Conservation (phyloP, 2,113 vertebrate species). For the Passer montanus region DNA sequence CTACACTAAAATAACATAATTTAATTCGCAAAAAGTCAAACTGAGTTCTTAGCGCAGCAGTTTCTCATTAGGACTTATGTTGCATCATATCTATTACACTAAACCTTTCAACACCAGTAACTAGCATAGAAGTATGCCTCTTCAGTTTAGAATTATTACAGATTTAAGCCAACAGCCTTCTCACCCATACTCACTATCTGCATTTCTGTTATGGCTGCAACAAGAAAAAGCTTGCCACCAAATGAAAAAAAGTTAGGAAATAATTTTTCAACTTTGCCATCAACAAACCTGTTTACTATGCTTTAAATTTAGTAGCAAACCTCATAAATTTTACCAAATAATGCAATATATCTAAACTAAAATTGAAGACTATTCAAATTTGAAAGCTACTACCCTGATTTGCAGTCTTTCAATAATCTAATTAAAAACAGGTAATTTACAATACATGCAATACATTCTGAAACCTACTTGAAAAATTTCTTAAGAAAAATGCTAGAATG, state of each 20-base stretch:
- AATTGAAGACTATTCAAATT: not conserved
- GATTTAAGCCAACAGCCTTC: not conserved
- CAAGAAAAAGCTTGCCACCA: not conserved
- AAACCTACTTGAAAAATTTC: not conserved
- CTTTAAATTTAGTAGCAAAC: not conserved
- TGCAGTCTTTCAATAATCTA: not conserved
- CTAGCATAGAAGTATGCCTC: not conserved
- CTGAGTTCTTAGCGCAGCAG: not conserved
- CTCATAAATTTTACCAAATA: not conserved
- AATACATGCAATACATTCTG: not conserved
- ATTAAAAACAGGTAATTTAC: not conserved
- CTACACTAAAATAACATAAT: not conserved
- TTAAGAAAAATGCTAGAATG: not conserved
- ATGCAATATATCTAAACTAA: not conserved
- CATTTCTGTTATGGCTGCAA: fast-evolving
- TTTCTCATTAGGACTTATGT: not conserved
- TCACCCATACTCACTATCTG: not conserved
- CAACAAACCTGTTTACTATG: not conserved
- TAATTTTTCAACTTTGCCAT: not conserved
- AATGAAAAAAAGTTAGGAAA: not conserved
- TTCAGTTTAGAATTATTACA: not conserved
- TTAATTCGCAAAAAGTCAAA: not conserved
- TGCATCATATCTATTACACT: not conserved
- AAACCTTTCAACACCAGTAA: not conserved
- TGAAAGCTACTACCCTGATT: not conserved